These are phyloP conservation scores for Chiridota heheva DNA, from an alignment of 35 echinoderm and acorn worm species.

Conservation along the genomic window DNA sequence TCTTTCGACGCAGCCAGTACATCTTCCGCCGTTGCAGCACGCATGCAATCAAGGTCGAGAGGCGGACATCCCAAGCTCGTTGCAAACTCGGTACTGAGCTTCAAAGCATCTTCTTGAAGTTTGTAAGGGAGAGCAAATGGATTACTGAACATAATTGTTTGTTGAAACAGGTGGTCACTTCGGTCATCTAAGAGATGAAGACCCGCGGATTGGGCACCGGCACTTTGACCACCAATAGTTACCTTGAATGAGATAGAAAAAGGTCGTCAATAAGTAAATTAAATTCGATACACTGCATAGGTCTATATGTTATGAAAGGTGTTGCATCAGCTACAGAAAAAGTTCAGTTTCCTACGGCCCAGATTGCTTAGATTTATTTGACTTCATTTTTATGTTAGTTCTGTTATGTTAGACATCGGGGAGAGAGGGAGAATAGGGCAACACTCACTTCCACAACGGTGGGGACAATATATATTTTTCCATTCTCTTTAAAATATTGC, in stretches of 20 bases:
- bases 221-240: constrained; percentile 55
- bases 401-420: no score
- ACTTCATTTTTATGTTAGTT: no score
- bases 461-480: not conserved
- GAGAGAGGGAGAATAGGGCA: no score
- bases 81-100: constrained; percentile 40
- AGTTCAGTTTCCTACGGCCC: no score
- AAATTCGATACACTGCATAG: not conserved
- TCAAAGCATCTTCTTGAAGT: not conserved
- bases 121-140: constrained; percentile 52
- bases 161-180: constrained; percentile 50
- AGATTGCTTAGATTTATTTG: no score
- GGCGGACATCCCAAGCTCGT: constrained; percentile 20
- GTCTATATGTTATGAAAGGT: not conserved
- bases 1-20: constrained; percentile 18
- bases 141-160: constrained; percentile 57
- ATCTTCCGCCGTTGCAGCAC: constrained; percentile 9
- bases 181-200: constrained; percentile 30
- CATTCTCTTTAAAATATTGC: not conserved
- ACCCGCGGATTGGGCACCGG: constrained; percentile 54
- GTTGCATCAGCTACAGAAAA: not conserved
- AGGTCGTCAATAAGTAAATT: not conserved
- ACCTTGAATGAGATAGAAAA: constrained; percentile 15
- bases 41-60: constrained; percentile 38
- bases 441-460: not conserved